Evolutionary conservation across 2,113 vertebrate genomes (phyloP), one percentile per base, ranked within the genome.

Genomic region (Neolamprologus devosi): DNA sequence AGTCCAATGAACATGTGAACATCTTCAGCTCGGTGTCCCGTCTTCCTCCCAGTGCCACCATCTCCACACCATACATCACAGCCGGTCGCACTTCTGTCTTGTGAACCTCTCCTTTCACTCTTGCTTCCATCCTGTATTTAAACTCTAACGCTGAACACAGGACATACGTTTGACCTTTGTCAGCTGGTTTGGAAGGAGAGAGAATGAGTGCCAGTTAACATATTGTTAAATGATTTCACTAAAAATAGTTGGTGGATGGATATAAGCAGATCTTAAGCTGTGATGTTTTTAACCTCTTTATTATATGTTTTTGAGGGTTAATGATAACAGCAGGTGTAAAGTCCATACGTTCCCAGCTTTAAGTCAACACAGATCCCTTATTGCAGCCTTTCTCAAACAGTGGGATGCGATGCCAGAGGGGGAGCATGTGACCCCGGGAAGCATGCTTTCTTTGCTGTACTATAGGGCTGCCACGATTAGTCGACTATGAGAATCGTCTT

Each of bases 401-500:
- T 17, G 57, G 57, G 55, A 2, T 9, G 55, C 2, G 13, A 58
- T 58, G 55, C 26, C 55, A 1, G 57, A 17, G 26, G 8, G 8
- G 26, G 26, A 16, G 26, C 1, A 2, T 17, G 3, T 26, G 54
- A 57, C 7, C 7, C 12, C 7, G 23, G 7, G 54, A 0, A 3
- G 3, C 7, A 9, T 9, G 26, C 9, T 60, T 33, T 33, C 3
- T 60, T 3, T 10, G 28, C 57, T 1, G 16, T 33, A 10, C 16
- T 60, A 60, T 45, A 45, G 42, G 42, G 42, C 42, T 45, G 42
- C 42, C 42, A 45, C 13, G 42, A 42, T 42, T 42, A 42, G 3
- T 42, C 37, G 4, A 40, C 37, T 40, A 40, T 14, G 0, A 14
- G 0, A 14, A 14, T 45, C 1, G 6, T 13, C 6, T 45, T 45